Conservation (phyloP, 1,140 invertebrate genomes). For the Drosophila sp. region DNA sequence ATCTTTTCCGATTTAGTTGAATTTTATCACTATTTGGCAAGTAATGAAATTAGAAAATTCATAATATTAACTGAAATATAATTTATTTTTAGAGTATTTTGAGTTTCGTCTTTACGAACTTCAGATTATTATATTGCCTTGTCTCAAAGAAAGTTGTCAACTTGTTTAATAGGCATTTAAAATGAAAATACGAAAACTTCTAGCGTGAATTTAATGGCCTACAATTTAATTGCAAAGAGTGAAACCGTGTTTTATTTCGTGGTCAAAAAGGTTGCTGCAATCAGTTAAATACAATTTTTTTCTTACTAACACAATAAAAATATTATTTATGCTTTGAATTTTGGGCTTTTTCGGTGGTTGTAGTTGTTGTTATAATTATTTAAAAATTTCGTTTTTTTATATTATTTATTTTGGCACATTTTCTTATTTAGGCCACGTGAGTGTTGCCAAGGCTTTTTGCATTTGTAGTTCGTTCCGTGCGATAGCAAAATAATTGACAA, state of each 20-base stretch:
- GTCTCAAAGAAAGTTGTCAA: constrained; percentile 53
- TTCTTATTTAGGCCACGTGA: constrained; percentile 77
- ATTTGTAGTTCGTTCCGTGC: constrained; percentile 48
- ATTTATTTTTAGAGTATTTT: too few relatives aligned
- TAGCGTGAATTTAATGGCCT: constrained; percentile 12
- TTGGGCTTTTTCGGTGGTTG: constrained; percentile 34
- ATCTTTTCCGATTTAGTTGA: too few relatives aligned
- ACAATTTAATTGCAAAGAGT: constrained; percentile 29
- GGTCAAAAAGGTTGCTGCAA: constrained; percentile 23
- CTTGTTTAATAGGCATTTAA: constrained; percentile 36
- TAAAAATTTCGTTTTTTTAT: constrained; percentile 24
- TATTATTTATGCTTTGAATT: constrained; percentile 47
- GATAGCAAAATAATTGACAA: constrained; percentile 71
- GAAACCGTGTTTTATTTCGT: constrained; percentile 29
- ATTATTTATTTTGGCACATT: constrained; percentile 5
- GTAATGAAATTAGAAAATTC: too few relatives aligned
- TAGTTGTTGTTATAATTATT: constrained; percentile 16
- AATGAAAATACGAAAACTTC: constrained; percentile 14
- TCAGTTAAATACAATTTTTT: constrained; percentile 40
- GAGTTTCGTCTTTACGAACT: neutral
- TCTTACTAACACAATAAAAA: constrained; percentile 26
- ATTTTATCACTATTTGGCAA: too few relatives aligned
- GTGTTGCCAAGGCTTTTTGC: constrained; percentile 65
- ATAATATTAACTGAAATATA: too few relatives aligned
- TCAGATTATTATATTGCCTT: neutral